Percentiles rank a stretch among this genome's conserved stretches.
Conservation (phyloP, 2,113 vertebrate species). For the Haplotaxodon microlepis region DNA sequence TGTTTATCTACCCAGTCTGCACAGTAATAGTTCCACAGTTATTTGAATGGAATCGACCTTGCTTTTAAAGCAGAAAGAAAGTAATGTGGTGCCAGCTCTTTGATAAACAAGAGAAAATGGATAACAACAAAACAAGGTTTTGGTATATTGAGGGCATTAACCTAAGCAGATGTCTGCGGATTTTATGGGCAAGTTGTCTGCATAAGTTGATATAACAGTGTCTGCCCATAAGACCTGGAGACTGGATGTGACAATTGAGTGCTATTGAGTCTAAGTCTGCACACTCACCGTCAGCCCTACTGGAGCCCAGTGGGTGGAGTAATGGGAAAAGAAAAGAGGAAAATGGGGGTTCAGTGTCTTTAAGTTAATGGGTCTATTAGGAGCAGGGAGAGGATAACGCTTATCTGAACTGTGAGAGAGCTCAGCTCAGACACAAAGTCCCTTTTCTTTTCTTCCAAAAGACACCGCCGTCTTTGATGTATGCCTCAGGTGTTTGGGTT, state of each 20-base stretch:
- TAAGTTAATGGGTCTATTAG: conserved; percentile 63
- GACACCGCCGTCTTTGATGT: conserved; percentile 43
- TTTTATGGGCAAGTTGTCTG: conserved; percentile 29
- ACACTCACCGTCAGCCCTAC: conserved; percentile 42
- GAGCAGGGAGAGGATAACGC: conserved; percentile 62
- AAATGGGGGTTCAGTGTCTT: conserved; percentile 27
- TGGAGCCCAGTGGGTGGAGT: conserved; percentile 49
- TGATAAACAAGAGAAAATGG: background rate
- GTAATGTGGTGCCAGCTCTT: background rate
- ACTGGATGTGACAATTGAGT: conserved; percentile 69
- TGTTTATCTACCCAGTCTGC: background rate
- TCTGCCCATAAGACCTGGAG: conserved; percentile 53
- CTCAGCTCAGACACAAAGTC: conserved; percentile 15
- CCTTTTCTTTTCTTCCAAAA: background rate
- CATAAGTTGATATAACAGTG: conserved; percentile 60
- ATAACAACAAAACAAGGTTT: background rate
- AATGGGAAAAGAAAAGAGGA: background rate
- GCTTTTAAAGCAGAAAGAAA: background rate
- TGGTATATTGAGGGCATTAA: background rate
- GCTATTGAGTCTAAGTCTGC: conserved; percentile 55
- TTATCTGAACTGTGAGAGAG: conserved; percentile 43
- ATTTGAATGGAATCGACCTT: background rate
- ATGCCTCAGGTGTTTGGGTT: conserved; percentile 37
- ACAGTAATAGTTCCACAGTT: background rate
- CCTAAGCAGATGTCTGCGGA: background rate